Evolutionary conservation across 2,113 vertebrate species (phyloP), one percentile per base, ranked within the genome.

Genomic region (Cnemophilus loriae): DNA sequence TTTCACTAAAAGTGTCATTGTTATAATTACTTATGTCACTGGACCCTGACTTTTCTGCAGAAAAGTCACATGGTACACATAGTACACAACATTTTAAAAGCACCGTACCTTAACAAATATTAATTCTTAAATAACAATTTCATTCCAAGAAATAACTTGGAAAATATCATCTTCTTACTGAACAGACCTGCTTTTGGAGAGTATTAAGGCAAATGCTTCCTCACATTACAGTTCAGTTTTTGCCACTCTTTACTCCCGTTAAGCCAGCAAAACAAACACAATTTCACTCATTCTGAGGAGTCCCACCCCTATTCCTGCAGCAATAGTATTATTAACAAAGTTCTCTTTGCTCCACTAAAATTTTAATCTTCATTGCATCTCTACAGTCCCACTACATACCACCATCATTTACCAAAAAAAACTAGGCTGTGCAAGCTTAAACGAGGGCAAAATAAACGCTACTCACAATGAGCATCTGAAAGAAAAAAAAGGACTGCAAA

Each of bases 401-500:
- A 52, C 3, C 15, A 44, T 2, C 5, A 0, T 56, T 89, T 84
- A 87, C 39, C 8, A 71, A 78, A 91, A 93, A 56, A 71, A 65
- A 24, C 68, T 60, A 96, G 28, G 37, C 67, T 61, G 23, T 73
- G 65, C 84, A 96, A 94, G 65, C 70, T 76, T 49, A 96, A 96
- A 94, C n/a, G 85, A 65, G 74, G 41, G 63, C 70, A 95, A 94
- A 93, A 89, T 61, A 92, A 75, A 76, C 28, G 28, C 76, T 95
- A 79, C 9, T 92, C 50, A 50, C 2, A 7, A 93, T 64, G 37
- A 82, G 74, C 20, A 73, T 89, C 3, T 91, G 81, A 91, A 91
- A 95, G 49, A 87, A 95, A 78, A 94, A 90, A 96, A 93, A 94
- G 6, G 26, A 93, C 7, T 2, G 84, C 24, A 81, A 78, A 87